Evolutionary conservation across 2,113 vertebrate genomes (phyloP), one percentile per base, ranked within the genome.

Genomic region (Marmota monax): DNA sequence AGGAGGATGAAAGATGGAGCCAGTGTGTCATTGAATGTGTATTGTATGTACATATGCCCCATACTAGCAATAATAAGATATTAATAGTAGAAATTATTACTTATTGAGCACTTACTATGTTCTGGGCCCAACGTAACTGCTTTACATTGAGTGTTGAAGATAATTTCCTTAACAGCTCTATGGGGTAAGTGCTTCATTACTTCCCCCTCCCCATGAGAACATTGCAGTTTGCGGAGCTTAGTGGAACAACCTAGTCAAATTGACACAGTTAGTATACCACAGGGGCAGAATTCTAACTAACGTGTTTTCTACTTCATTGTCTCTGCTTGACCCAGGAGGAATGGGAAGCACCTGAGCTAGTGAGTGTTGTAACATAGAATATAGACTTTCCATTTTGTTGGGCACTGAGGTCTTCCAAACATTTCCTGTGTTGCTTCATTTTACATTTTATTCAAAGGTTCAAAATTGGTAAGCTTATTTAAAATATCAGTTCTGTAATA

Each of bases 401-500:
- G 61, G 27, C 12, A 63, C 4, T 7, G 14, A 9, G 29, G 2
- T 73, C 22, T 70, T 20, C 65, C 13, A 39, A 58, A 74, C 73
- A 32, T 88, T 22, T 86, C 45, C 20, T 69, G 25, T 23, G 53
- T 74, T 83, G 56, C 13, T 84, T 79, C 37, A 58, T 84, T 83
- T 94, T 18, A 78, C 11, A 27, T 94, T 93, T 93, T 83, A 70
- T 42, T 87, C 12, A 95, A 76, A 63, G 11, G 7, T 56, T 70
- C 32, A 80, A 51, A 84, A 89, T 92, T 37, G 2, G 11, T 73
- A 61, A 70, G n/a, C n/a, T 85, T 85, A 70, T 67, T 70, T 72
- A 95, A 90, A 93, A 42, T 39, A n/a, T 22, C 76, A 76, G 2
- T 72, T 93, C 9, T 58, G 70, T 90, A 74, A 63, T 32, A 93